Percentiles rank a stretch among this genome's conserved stretches.
Evolutionary conservation across 2,113 vertebrate species (phyloP).

Genomic region (Chaetura pelagica): DNA sequence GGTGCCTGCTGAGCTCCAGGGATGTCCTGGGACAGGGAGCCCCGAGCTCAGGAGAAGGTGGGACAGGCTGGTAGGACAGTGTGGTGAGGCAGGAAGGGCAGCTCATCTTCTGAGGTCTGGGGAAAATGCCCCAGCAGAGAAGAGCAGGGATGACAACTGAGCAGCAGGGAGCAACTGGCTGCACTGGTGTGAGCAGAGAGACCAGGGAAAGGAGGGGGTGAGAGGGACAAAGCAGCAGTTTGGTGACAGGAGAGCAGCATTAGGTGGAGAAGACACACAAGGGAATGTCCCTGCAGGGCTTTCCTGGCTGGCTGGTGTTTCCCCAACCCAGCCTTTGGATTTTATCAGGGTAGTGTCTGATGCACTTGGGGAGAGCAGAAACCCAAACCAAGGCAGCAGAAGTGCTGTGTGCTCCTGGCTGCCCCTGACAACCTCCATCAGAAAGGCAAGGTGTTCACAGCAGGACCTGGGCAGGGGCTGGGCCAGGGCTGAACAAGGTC

Average conservation of each 20-base stretch:
- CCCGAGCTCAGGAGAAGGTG: background rate
- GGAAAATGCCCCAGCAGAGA: too few species aligned
- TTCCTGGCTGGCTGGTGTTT: background rate
- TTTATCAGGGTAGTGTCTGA: background rate
- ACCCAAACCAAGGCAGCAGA: background rate
- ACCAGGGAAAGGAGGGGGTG: background rate
- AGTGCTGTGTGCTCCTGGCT: background rate
- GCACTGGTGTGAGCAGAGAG: background rate
- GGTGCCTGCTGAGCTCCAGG: background rate
- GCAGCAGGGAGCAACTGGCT: background rate
- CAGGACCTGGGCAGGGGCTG: background rate
- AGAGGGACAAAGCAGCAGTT: background rate
- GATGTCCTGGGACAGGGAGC: background rate
- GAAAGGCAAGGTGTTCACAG: fast-evolving
- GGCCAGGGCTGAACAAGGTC: too few species aligned
- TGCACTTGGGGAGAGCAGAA: background rate
- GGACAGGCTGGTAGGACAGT: background rate
- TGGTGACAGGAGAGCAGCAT: background rate
- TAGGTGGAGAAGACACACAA: background rate
- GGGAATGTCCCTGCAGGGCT: too few species aligned
- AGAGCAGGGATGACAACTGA: background rate
- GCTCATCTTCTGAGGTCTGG: fast-evolving
- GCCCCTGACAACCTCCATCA: fast-evolving
- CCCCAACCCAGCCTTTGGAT: background rate
- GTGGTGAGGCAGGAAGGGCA: background rate